Evolutionary conservation across 1,140 invertebrate genomes (phyloP).

Genomic region (Ceratina australensis): DNA sequence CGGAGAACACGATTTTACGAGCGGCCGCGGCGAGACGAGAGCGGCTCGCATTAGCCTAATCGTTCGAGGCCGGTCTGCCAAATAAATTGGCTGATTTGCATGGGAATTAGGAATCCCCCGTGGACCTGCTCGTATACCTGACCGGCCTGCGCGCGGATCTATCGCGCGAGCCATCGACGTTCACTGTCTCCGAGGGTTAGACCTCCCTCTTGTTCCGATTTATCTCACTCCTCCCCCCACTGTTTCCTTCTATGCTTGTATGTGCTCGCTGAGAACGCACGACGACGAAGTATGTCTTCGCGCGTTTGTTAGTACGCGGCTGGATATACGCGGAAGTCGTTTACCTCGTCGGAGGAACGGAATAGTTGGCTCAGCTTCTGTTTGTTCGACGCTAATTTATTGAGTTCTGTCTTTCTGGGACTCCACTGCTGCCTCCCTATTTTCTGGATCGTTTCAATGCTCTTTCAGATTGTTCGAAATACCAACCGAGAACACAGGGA

Average conservation of each 20-base stretch:
- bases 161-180: slow-evolving; percentile 40
- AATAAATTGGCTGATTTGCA: slow-evolving; percentile 78
- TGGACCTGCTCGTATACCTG: slow-evolving; percentile 55
- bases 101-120: slow-evolving; percentile 73
- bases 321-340: slow-evolving; percentile 4
- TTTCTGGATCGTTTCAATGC: too few species aligned
- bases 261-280: background rate
- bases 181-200: slow-evolving; percentile 31
- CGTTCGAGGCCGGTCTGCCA: slow-evolving; percentile 65
- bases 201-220: background rate
- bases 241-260: background rate
- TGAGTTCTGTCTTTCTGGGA: background rate
- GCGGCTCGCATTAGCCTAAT: slow-evolving; percentile 71
- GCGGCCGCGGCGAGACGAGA: slow-evolving; percentile 36
- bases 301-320: slow-evolving; percentile 25
- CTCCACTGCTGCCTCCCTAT: background rate
- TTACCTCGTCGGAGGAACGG: background rate
- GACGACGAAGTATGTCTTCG: slow-evolving; percentile 3
- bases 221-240: background rate
- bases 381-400: slow-evolving; percentile 15
- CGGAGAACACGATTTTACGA: slow-evolving; percentile 61
- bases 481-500: too few species aligned
- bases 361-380: slow-evolving; percentile 9
- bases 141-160: slow-evolving; percentile 27
- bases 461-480: too few species aligned